Evolutionary conservation across 2,888 invertebrate species (phyloP), one percentile per base, ranked within the genome.

Genomic region (Brachylomia viminalis): DNA sequence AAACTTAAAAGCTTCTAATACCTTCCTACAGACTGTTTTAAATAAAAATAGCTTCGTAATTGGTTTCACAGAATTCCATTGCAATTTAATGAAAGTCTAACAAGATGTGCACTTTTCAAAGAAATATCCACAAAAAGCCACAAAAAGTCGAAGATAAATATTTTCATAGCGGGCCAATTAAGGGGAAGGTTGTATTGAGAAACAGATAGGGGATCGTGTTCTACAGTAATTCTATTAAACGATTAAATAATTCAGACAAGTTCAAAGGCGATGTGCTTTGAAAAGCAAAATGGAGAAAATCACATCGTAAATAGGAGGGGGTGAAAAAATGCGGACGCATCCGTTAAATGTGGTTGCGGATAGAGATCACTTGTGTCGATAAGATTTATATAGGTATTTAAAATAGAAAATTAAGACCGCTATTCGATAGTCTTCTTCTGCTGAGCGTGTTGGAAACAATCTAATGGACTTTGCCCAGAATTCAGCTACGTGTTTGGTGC

Each of bases 241-340:
- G 94, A 95, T 96, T 96, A 95, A 95, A 96, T 96, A 96, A 95
- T 95, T 95, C 94, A 94, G 91, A 90, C 90, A 91, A 95, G 93
- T 95, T 96, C 95, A 96, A 96, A 96, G 95, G 93, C 94, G 94
- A 95, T 95, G 95, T 94, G 94, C 95, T 94, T 95, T 93, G 92
- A 93, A 88, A 92, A 94, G 95, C 92, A 94, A 95, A 95, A 95
- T 92, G 94, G 94, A 93, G 93, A 94, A 95, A 95, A 95, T 93
- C 94, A 91, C 93, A 84, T 91, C 85, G 92, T 90, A 91, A 93
- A 95, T 93, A 93, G 92, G 86, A 73, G 87, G 90, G 92, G 93
- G 92, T 91, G 92, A 92, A 93, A 92, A 93, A 93, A 93, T 88
- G 91, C 89, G 83, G 89, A 94, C 92, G 93, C 91, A 93, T 91